phyloP scores from a whole-genome alignment of 2,888 invertebrate genomes.

The Pediacus dermestoides region DNA sequence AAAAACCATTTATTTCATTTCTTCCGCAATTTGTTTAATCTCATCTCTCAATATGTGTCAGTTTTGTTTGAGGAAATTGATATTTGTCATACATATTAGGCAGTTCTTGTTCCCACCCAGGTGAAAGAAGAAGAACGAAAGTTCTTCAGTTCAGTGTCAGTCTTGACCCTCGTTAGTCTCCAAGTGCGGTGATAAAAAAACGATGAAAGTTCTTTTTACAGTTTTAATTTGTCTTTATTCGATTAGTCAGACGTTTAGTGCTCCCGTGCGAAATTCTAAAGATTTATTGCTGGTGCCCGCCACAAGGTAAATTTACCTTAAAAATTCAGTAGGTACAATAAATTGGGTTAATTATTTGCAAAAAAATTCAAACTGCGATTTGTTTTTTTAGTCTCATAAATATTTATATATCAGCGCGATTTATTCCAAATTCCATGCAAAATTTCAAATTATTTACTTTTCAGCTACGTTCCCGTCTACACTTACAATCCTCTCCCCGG shows the following conservation, averaged over 20 bases:
- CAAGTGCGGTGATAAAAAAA: slow-evolving; percentile 4
- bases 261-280: slow-evolving; percentile 14
- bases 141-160: slow-evolving; percentile 15
- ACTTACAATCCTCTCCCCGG: slow-evolving; percentile 5
- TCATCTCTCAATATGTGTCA: too few species aligned
- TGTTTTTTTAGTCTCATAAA: too few species aligned
- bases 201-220: slow-evolving; percentile 10
- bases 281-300: slow-evolving; percentile 16
- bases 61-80: slow-evolving; percentile 6
- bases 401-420: too few species aligned
- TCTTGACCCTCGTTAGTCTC: slow-evolving; percentile 3
- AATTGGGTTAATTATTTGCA: too few species aligned
- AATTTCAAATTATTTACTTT: background rate
- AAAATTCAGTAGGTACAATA: too few species aligned
- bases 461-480: slow-evolving; percentile 8
- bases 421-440: background rate
- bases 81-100: slow-evolving; percentile 2
- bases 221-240: slow-evolving; percentile 8
- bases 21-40: too few species aligned
- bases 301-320: slow-evolving; percentile 16
- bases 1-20: too few species aligned
- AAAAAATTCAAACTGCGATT: too few species aligned
- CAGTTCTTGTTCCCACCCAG: slow-evolving; percentile 10
- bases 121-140: slow-evolving; percentile 15
- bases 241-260: slow-evolving; percentile 7